Evolutionary conservation across 2,797 vertebrate species (phyloP).

Genomic region (Microctenopoma stevenorrisi): DNA sequence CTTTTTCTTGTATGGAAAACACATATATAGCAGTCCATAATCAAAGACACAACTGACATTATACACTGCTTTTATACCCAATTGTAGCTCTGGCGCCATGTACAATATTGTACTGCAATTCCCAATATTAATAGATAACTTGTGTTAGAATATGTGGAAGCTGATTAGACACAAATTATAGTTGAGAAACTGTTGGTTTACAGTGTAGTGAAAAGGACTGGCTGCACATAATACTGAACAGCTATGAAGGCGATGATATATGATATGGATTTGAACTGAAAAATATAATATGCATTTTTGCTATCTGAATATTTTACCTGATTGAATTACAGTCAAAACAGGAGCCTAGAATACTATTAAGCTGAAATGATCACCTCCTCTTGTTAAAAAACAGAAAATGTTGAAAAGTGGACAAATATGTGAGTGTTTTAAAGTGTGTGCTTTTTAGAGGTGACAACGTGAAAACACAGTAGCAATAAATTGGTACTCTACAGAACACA

Average conservation of each 20-base stretch:
- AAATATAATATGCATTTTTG: too few relatives aligned
- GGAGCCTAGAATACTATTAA: too few relatives aligned
- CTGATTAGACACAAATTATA: conserved; percentile 55
- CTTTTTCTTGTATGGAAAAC: conserved; percentile 77
- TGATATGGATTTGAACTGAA: neutral
- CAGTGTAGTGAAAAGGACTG: conserved; percentile 28
- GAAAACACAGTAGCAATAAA: neutral
- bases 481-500: conserved; percentile 25
- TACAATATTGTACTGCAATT: conserved; percentile 5
- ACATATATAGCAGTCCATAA: conserved; percentile 71
- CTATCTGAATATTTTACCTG: too few relatives aligned
- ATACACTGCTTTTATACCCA: conserved; percentile 62
- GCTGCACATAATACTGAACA: neutral
- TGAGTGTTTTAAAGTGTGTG: conserved; percentile 52
- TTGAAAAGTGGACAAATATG: conserved; percentile 23
- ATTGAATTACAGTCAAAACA: too few relatives aligned
- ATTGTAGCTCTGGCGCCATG: conserved; percentile 60
- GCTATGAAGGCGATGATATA: neutral
- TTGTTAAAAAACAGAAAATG: neutral
- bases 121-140: neutral
- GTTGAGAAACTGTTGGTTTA: conserved; percentile 66
- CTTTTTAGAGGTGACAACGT: too few relatives aligned
- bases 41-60: conserved; percentile 59
- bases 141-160: conserved; percentile 18
- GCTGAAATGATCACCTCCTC: too few relatives aligned